A percentile compares a stretch with the other conserved stretches of the same genome.
Conservation (phyloP, 2,888 invertebrate species). For the Abrostola triplasia region DNA sequence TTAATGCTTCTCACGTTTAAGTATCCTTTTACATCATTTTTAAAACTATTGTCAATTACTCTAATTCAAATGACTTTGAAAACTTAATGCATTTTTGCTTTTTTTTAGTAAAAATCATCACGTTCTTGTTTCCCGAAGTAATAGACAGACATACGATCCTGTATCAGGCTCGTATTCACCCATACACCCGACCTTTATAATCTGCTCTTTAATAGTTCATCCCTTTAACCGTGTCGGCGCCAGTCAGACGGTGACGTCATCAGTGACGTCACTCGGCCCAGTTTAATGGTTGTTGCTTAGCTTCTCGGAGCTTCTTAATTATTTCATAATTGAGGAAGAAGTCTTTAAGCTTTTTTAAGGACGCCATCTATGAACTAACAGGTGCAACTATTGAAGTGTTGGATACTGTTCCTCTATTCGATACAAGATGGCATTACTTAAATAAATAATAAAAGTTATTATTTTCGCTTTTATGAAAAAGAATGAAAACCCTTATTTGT, state of each 20-base stretch:
- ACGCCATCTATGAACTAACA: slow-evolving; percentile 31
- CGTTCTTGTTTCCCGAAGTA: too few relatives aligned
- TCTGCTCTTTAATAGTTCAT: slow-evolving; percentile 1
- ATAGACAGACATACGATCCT: too few relatives aligned
- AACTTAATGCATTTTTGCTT: too few relatives aligned
- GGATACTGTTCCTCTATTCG: slow-evolving; percentile 34
- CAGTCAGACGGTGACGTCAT: slow-evolving; percentile 16
- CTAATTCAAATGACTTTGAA: too few relatives aligned
- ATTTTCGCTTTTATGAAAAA: too few relatives aligned
- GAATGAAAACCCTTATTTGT: too few relatives aligned
- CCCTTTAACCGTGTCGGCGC: slow-evolving; percentile 4
- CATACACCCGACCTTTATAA: background rate
- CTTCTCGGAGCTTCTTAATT: background rate
- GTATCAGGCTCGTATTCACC: too few relatives aligned
- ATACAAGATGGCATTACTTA: slow-evolving; percentile 39
- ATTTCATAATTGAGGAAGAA: too few relatives aligned
- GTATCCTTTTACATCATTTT: too few relatives aligned
- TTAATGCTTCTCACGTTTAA: too few relatives aligned
- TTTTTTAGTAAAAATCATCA: too few relatives aligned
- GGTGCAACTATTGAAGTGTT: slow-evolving; percentile 13
- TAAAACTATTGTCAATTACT: too few relatives aligned
- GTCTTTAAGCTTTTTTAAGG: background rate
- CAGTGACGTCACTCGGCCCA: slow-evolving; percentile 2
- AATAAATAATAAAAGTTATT: background rate
- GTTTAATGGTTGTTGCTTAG: slow-evolving; percentile 7